Base-by-base conservation (phyloP, 2,888 invertebrate species). In the Atherix ibis region DNA sequence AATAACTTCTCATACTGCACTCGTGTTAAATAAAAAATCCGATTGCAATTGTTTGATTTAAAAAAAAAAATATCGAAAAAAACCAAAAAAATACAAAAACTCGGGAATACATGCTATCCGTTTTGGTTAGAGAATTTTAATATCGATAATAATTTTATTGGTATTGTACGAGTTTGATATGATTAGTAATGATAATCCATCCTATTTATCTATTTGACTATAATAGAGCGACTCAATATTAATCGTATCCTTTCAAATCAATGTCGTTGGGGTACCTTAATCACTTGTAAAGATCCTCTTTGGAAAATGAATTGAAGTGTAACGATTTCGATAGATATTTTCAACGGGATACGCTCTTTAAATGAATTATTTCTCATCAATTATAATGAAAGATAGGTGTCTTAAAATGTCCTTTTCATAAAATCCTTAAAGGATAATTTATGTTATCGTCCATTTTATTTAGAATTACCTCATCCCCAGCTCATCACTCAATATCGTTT, bases 301-400 rank as follows among this genome's bases (percentile, higher is more conserved):
- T 31, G 31, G 26, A 26, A 36, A 36, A 36, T 36, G 31, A 31
- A 36, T 31, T 36, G 31, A 36, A 36, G 36, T 31, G 36, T 36
- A 31, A 36, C 36, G 36, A 31, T 36, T 36, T 14, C 27, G 31
- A 27, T 15, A 17, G 27, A 36, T 36, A 36, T 36, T 36, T 36
- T 31, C 36, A 31, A 31, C 31, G 31, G 36, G 34, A 38, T 40
- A n/a, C n/a, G n/a, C 38, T 27, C 35, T 41, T 40, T 41, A 39
- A 41, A 41, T 39, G 39, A 41, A 41, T 41, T 37, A 41, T 39
- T 39, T 41, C 39, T 32, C 41, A 41, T 41, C 41, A 41, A 41
- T 41, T 41, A 41, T 41, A 41, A 41, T 41, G 41, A 41, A 41
- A 39, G 41, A 41, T 41, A 41, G 41, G 41, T 41, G 39, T 41